These are phyloP conservation scores for Meganola albula DNA, from an alignment of 2,888 invertebrate genomes.

Conservation along the genomic window DNA sequence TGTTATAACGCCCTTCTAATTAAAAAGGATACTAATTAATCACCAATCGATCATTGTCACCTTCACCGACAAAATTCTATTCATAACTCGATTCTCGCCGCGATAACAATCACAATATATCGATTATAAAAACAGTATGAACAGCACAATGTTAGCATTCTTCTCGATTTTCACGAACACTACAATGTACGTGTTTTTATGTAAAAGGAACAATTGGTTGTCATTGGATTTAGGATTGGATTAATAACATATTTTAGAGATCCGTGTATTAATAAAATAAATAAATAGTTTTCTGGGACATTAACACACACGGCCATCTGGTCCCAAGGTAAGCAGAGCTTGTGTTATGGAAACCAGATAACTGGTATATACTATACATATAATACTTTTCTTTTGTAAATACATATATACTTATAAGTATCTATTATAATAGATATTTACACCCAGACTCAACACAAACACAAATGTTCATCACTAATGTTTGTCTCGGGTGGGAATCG, in stretches of 20 bases:
- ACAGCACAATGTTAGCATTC: slow-evolving; percentile 27
- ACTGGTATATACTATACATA: too few species aligned
- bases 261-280: slow-evolving; percentile 4
- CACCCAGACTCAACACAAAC: too few species aligned
- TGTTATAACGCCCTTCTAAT: slow-evolving; percentile 14
- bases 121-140: slow-evolving; percentile 17
- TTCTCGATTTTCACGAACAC: slow-evolving; percentile 28
- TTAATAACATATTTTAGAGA: slow-evolving; percentile 12
- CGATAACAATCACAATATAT: slow-evolving; percentile 24
- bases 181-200: slow-evolving; percentile 32
- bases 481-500: too few species aligned
- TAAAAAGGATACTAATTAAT: too few species aligned
- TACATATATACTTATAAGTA: too few species aligned
- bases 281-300: too few species aligned
- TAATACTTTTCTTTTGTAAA: too few species aligned
- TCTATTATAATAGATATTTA: too few species aligned
- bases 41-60: slow-evolving; percentile 1
- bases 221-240: slow-evolving; percentile 16
- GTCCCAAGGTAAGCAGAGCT: too few species aligned
- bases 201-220: slow-evolving; percentile 25
- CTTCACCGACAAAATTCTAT: background rate
- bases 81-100: slow-evolving; percentile 14
- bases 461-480: too few species aligned
- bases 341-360: too few species aligned
- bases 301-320: too few species aligned